These are phyloP conservation scores for Siniperca scherzeri DNA, from an alignment of 2,797 vertebrate genomes.

Conservation along the genomic window DNA sequence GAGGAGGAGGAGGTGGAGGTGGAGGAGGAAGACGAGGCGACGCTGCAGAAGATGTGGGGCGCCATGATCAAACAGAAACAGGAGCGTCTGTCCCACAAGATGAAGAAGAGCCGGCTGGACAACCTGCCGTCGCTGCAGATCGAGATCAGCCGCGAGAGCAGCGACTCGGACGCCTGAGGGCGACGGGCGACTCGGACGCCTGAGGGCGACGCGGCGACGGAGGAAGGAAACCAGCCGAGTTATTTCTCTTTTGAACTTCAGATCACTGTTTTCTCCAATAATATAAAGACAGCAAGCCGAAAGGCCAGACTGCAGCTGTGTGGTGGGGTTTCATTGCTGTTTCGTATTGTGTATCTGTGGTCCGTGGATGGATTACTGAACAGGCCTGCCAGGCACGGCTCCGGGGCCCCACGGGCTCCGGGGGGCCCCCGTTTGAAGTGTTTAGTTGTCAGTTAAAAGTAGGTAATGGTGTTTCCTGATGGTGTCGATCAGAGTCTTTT, in stretches of 20 bases:
- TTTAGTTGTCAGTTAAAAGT: background rate
- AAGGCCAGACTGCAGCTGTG: conserved; percentile 4
- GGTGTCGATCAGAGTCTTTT: background rate
- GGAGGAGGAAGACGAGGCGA: conserved; percentile 93
- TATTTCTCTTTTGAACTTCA: background rate
- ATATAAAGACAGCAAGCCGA: background rate
- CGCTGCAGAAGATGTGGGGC: conserved; percentile 95
- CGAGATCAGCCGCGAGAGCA: conserved; percentile 98
- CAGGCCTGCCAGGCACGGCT: background rate
- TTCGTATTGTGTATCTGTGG: background rate
- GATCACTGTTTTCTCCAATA: background rate
- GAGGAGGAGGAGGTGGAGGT: conserved; percentile 37
- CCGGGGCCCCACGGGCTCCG: background rate
- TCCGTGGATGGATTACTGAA: background rate
- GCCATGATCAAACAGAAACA: conserved; percentile 96
- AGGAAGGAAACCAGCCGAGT: background rate
- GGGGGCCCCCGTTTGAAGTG: background rate
- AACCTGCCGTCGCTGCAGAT: conserved; percentile 97
- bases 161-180: conserved; percentile 93
- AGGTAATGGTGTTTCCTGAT: too few species aligned
- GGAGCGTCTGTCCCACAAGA: conserved; percentile 89
- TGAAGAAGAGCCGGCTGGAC: conserved; percentile 97
- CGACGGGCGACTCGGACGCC: conserved; percentile 91
- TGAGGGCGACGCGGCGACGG: conserved; percentile 73
- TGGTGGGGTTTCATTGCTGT: background rate